Conservation (phyloP, 2,113 vertebrate genomes). For the Empidonax alnorum region DNA sequence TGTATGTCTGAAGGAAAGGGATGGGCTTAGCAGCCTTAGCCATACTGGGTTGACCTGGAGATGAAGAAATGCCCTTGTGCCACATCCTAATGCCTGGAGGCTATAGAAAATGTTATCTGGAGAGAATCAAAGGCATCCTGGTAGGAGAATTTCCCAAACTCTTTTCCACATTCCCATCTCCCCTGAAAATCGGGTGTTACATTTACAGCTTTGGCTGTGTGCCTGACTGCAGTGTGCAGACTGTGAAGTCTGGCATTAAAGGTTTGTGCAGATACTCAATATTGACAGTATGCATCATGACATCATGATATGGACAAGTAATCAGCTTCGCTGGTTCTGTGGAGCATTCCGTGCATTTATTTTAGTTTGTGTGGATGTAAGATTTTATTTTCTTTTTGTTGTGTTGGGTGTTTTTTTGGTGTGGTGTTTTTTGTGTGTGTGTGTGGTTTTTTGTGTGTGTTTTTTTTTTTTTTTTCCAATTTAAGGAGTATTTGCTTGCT, state of each 20-base stretch:
- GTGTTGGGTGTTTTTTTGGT: not conserved
- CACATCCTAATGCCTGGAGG: not conserved
- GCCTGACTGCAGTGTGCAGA: not conserved
- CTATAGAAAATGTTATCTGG: constrained; percentile 15
- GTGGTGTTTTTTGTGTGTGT: not conserved
- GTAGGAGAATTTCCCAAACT: constrained; percentile 18
- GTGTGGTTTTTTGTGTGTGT: no score
- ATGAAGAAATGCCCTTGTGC: constrained; percentile 9
- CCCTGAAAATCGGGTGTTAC: constrained; percentile 33
- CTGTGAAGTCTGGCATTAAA: constrained; percentile 28
- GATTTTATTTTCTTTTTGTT: not conserved
- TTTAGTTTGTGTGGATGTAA: constrained; percentile 10
- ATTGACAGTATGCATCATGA: not conserved
- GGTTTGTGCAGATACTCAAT: not conserved
- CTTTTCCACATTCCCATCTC: constrained; percentile 33
- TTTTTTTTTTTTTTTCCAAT: not conserved
- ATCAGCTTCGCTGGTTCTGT: not conserved
- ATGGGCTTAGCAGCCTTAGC: constrained; percentile 38
- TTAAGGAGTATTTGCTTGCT: constrained; percentile 35
- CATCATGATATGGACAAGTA: not conserved
- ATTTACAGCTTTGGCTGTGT: constrained; percentile 46
- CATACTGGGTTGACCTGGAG: not conserved
- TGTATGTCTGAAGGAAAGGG: constrained; percentile 25
- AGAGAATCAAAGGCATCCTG: not conserved
- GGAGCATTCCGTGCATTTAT: not conserved